phyloP scores from a whole-genome alignment of 2,113 vertebrate species.

The Apistogramma diplotaenia region DNA sequence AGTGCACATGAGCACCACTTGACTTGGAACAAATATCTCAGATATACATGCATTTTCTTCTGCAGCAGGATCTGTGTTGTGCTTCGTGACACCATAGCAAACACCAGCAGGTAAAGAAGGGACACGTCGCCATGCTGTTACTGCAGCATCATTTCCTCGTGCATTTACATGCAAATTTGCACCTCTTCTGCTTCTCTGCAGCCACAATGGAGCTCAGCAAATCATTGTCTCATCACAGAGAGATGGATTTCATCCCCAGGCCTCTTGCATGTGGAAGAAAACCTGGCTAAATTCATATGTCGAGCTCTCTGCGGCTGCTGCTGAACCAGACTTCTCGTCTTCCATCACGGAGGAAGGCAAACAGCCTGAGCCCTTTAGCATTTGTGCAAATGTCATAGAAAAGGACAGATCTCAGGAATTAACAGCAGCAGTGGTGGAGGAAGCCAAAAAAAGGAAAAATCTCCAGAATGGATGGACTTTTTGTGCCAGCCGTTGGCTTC shows the following conservation, averaged over 20 bases:
- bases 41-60: constrained; percentile 49
- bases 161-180: constrained; percentile 76
- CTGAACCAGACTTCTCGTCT: constrained; percentile 34
- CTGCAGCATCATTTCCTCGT: constrained; percentile 60
- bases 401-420: constrained; percentile 58
- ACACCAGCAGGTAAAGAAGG: constrained; percentile 38
- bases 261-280: constrained; percentile 15
- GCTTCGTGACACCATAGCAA: constrained; percentile 23
- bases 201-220: constrained; percentile 68
- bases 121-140: constrained; percentile 8
- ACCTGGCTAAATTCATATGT: constrained; percentile 48
- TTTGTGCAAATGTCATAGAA: constrained; percentile 68
- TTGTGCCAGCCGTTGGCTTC: not conserved
- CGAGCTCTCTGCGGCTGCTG: constrained; percentile 33
- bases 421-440: constrained; percentile 27
- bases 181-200: constrained; percentile 53
- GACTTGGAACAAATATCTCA: constrained; percentile 40
- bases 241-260: constrained; percentile 65
- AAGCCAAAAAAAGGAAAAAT: not conserved
- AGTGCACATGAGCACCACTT: not conserved
- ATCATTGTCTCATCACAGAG: constrained; percentile 72
- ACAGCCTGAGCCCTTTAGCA: constrained; percentile 59
- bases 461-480: not conserved
- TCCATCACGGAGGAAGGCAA: constrained; percentile 61
- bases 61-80: not conserved